phyloP scores from a whole-genome alignment of 2,888 invertebrate genomes.

The Hesperia comma region DNA sequence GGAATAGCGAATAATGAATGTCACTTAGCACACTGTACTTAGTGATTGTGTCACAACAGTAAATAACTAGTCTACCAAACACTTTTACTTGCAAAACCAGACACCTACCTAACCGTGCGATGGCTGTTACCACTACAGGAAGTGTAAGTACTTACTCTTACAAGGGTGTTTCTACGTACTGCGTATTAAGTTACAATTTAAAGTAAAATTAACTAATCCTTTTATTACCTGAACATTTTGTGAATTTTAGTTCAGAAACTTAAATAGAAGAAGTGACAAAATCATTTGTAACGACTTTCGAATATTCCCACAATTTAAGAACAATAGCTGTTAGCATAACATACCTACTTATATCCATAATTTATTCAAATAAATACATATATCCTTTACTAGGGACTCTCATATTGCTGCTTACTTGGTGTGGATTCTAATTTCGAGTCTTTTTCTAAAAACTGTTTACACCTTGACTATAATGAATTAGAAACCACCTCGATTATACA shows the following conservation, averaged over 20 bases:
- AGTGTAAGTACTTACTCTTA: slow-evolving; percentile 20
- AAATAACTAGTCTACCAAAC: slow-evolving; percentile 47
- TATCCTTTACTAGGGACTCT: too few relatives aligned
- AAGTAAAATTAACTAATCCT: neutral
- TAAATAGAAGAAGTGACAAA: too few relatives aligned
- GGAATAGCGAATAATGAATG: slow-evolving; percentile 56
- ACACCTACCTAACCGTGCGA: slow-evolving; percentile 50
- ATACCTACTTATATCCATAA: too few relatives aligned
- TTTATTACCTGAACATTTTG: too few relatives aligned
- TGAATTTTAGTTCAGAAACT: too few relatives aligned
- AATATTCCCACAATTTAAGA: too few relatives aligned
- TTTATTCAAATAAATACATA: too few relatives aligned
- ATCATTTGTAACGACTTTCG: too few relatives aligned
- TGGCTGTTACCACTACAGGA: slow-evolving; percentile 39
- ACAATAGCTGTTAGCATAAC: too few relatives aligned
- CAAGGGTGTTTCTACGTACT: slow-evolving; percentile 10
- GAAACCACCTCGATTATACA: neutral
- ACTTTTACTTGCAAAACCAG: slow-evolving; percentile 52
- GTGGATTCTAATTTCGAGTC: neutral
- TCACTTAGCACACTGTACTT: slow-evolving; percentile 55
- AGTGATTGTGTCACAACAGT: slow-evolving; percentile 55
- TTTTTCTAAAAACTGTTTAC: neutral
- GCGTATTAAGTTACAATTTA: neutral
- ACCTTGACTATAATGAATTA: too few relatives aligned
- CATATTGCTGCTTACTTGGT: too few relatives aligned